Evolutionary conservation across 1,140 invertebrate species (phyloP).

Genomic region (Bombus pascuorum): DNA sequence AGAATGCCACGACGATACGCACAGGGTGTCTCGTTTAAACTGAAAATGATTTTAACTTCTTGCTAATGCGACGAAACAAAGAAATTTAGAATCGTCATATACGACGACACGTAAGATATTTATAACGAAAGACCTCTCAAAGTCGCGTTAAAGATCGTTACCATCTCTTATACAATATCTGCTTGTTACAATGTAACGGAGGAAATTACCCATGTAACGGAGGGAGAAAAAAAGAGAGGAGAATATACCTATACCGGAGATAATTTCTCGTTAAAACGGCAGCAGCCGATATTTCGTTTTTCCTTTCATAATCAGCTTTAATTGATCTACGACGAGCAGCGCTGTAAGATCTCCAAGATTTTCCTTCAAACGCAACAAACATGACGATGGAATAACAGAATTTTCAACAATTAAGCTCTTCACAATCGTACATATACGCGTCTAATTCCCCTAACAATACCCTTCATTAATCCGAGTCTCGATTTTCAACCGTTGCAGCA

Average conservation of each 20-base stretch:
- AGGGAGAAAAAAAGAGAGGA: too few relatives aligned
- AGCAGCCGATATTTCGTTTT: neutral
- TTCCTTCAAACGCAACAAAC: neutral
- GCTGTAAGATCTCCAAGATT: neutral
- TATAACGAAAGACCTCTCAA: too few relatives aligned
- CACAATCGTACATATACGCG: neutral
- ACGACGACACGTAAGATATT: too few relatives aligned
- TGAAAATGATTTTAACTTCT: too few relatives aligned
- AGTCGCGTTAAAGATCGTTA: too few relatives aligned
- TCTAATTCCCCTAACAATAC: neutral
- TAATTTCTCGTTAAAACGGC: neutral
- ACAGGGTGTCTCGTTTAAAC: too few relatives aligned
- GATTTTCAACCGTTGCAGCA: neutral
- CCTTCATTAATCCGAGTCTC: constrained; percentile 17
- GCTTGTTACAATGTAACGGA: too few relatives aligned
- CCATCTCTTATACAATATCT: too few relatives aligned
- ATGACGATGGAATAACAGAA: neutral
- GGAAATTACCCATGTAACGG: too few relatives aligned
- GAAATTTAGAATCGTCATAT: too few relatives aligned
- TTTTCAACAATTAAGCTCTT: neutral
- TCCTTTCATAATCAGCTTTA: neutral
- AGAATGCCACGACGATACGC: too few relatives aligned
- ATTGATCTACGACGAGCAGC: neutral
- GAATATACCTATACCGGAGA: neutral
- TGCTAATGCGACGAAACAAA: too few relatives aligned